Percentiles rank a stretch among this genome's conserved stretches.
These are phyloP conservation scores for Morbakka virulenta DNA, from an alignment of 30 jellyfish, hydroid and myxozoan species.

Conservation along the genomic window DNA sequence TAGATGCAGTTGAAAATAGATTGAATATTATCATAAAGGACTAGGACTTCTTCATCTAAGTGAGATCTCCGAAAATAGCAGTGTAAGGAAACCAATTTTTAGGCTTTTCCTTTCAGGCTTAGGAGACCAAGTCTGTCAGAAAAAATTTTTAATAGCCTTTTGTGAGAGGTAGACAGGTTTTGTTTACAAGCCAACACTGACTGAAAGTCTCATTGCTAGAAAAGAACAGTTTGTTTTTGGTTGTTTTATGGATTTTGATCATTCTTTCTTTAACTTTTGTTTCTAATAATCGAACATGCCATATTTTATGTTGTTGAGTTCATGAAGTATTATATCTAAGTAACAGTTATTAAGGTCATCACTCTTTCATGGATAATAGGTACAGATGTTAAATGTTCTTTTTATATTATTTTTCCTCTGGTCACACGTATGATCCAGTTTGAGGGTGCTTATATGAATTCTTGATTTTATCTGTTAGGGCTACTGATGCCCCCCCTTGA, in stretches of 20 bases:
- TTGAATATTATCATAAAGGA: too few species aligned
- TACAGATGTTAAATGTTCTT: conserved; percentile 18
- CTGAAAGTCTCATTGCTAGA: conserved; percentile 32
- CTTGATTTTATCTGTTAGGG: conserved; percentile 45
- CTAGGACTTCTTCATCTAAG: too few species aligned
- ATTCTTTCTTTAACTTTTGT: background rate
- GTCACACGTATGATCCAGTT: conserved; percentile 54
- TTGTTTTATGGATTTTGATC: conserved; percentile 16
- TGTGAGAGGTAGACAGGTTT: too few species aligned
- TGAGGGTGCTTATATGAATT: conserved; percentile 43
- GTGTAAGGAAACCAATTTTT: too few species aligned
- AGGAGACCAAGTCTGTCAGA: too few species aligned
- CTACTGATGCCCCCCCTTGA: conserved; percentile 56
- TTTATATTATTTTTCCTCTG: conserved; percentile 23
- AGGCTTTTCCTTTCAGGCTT: too few species aligned
- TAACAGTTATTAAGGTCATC: conserved; percentile 1
- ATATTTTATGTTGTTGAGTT: too few species aligned
- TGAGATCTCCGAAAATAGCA: too few species aligned
- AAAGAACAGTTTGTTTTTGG: conserved; percentile 28
- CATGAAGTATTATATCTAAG: conserved; percentile 4
- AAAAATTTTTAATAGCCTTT: too few species aligned
- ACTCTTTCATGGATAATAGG: conserved; percentile 14
- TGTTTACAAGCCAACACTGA: conserved; percentile 14
- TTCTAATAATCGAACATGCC: conserved; percentile 35
- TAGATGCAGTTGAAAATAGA: too few species aligned